phyloP scores from a whole-genome alignment of 2,797 vertebrate genomes.

The Hydrolagus colliei region DNA sequence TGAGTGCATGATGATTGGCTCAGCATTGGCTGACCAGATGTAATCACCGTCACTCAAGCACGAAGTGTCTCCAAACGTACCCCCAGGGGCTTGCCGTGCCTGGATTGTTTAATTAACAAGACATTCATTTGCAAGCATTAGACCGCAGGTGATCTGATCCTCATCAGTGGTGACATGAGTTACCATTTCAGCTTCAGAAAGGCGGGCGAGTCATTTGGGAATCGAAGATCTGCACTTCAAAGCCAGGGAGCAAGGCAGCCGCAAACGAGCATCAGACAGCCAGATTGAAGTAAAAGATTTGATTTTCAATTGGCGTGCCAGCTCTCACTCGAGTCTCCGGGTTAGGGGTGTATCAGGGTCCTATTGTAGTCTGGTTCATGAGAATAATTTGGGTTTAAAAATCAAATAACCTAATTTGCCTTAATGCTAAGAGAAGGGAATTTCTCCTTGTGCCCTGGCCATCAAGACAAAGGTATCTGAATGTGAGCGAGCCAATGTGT shows the following conservation, averaged over 20 bases:
- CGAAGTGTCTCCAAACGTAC: not conserved
- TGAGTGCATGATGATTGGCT: not conserved
- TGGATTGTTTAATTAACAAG: slow-evolving; percentile 12
- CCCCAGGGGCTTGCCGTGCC: not conserved
- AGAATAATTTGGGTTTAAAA: too few relatives aligned
- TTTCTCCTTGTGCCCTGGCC: too few relatives aligned
- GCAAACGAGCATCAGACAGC: not conserved
- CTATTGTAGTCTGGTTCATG: too few relatives aligned
- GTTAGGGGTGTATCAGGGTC: too few relatives aligned
- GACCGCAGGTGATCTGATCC: not conserved
- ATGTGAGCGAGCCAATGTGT: too few relatives aligned
- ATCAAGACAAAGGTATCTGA: too few relatives aligned
- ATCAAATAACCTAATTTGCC: too few relatives aligned
- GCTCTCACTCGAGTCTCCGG: too few relatives aligned
- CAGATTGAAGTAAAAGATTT: not conserved
- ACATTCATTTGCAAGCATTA: not conserved
- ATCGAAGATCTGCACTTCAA: slow-evolving; percentile 21
- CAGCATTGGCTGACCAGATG: not conserved
- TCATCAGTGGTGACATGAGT: not conserved
- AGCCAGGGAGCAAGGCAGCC: not conserved
- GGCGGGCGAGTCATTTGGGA: not conserved
- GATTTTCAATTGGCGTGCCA: too few relatives aligned
- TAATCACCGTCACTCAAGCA: not conserved
- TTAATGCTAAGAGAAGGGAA: too few relatives aligned
- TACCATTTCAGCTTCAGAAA: not conserved